phyloP scores from a whole-genome alignment of 2,113 vertebrate species.

The Entelurus aequoreus region DNA sequence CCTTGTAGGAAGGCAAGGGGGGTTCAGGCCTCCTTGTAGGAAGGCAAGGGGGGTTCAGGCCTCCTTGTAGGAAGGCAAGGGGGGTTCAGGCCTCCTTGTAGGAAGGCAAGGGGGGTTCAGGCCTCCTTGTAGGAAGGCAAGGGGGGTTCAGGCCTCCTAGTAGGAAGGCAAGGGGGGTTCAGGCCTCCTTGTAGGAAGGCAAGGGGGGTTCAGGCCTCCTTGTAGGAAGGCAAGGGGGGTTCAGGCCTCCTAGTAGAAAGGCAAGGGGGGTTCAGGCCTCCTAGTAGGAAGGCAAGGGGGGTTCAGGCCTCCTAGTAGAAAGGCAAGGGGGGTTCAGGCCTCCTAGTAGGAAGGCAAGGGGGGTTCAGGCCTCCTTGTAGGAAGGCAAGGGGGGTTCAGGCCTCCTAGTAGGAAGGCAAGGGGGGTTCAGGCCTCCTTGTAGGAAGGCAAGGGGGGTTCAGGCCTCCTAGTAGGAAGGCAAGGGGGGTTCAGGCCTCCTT shows the following conservation, averaged over 20 bases:
- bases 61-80: constrained; percentile 54
- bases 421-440: no score
- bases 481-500: constrained; percentile 35
- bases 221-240: constrained; percentile 50
- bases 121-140: constrained; percentile 51
- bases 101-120: constrained; percentile 45
- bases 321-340: constrained; percentile 36
- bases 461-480: no score
- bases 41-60: constrained; percentile 39
- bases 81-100: constrained; percentile 43
- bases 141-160: constrained; percentile 41
- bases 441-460: not conserved
- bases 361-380: no score
- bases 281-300: constrained; percentile 53
- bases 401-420: not conserved
- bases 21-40: constrained; percentile 45
- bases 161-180: constrained; percentile 47
- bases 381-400: not conserved
- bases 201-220: constrained; percentile 38
- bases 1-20: constrained; percentile 53
- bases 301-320: constrained; percentile 45
- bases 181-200: constrained; percentile 50
- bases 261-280: constrained; percentile 37
- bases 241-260: constrained; percentile 49
- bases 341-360: constrained; percentile 30